Base-by-base conservation (phyloP, 2,113 vertebrate species). In the Upupa epops region DNA sequence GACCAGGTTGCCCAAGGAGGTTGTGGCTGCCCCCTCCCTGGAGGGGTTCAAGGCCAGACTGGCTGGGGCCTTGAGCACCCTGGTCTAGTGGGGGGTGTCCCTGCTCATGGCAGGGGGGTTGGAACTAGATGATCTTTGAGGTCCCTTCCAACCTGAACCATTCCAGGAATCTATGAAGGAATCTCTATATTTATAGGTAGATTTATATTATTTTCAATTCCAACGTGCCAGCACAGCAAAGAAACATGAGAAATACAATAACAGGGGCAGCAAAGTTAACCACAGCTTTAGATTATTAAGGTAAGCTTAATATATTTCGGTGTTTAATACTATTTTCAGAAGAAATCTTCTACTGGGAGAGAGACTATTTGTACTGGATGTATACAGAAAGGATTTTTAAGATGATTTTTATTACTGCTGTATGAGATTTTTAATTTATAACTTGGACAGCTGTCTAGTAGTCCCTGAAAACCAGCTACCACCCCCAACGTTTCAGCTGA, bases 401-500 rank as follows among this genome's bases (percentile, higher is more conserved):
- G 85, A 76, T 89, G 0, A 73, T 69, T 90, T 84, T 82, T 85
- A 51, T 79, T 70, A 84, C 63, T 79, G 42, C 72, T 52, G 8
- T 60, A 21, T 66, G 70, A 85, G 64, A 31, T 31, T 93, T 88
- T 91, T 73, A 17, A 52, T 89, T 73, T 73, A 29, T 64, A 56
- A 63, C 60, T 93, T 48, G 74, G 66, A 80, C 84, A 80, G 81
- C 71, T 74, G 84, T 87, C 81, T 87, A 85, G 52, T 78, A 90
- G 87, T 26, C 71, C 79, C 87, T 88, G 85, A 95, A 92, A 92
- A 88, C 20, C 55, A 91, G 15, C 40, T 12, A 75, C 64, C 88
- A 88, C 79, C 37, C 3, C 3, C 75, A 77, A 70, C 28, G 34
- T 79, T 91, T 91, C 88, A 48, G 75, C 63, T 71, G 73, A 31